These are phyloP conservation scores for Drosophila nebulosa DNA, from an alignment of 1,140 invertebrate genomes.

Conservation along the genomic window DNA sequence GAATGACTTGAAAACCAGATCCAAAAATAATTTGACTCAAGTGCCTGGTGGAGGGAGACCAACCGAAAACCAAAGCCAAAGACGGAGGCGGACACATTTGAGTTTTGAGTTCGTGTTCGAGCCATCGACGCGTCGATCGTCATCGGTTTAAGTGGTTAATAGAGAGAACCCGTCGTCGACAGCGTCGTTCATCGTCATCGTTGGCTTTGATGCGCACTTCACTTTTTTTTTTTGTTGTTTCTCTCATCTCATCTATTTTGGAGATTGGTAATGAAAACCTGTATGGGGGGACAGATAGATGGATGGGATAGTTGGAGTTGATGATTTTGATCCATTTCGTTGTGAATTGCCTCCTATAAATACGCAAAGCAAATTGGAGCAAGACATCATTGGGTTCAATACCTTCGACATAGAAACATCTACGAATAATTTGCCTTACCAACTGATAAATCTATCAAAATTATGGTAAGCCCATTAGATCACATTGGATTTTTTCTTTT, in stretches of 20 bases:
- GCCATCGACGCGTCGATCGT: too few relatives aligned
- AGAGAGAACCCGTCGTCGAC: constrained; percentile 20
- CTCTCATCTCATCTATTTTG: constrained; percentile 1
- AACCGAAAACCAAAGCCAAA: constrained; percentile 4
- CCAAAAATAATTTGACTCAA: constrained; percentile 59
- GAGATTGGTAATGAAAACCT: constrained; percentile 42
- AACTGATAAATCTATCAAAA: background rate
- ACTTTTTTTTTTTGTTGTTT: constrained; percentile 10
- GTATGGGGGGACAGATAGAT: constrained; percentile 25
- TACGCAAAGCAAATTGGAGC: constrained; percentile 39
- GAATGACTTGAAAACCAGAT: constrained; percentile 38
- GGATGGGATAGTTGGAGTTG: too few relatives aligned
- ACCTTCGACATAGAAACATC: constrained; percentile 63
- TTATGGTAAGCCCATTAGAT: background rate
- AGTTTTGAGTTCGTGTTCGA: background rate
- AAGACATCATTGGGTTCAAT: constrained; percentile 72
- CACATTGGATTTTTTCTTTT: background rate
- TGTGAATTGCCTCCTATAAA: constrained; percentile 50
- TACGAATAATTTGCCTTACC: background rate
- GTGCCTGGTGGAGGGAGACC: constrained; percentile 21
- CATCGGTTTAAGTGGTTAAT: constrained; percentile 58
- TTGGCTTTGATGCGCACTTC: constrained; percentile 58
- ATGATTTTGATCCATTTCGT: background rate
- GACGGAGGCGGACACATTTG: constrained; percentile 41
- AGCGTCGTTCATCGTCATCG: background rate